A percentile compares a stretch with the other conserved stretches of the same genome.
These are phyloP conservation scores for Oceanodroma leucorhoa DNA, from an alignment of 2,797 vertebrate genomes.

Conservation along the genomic window DNA sequence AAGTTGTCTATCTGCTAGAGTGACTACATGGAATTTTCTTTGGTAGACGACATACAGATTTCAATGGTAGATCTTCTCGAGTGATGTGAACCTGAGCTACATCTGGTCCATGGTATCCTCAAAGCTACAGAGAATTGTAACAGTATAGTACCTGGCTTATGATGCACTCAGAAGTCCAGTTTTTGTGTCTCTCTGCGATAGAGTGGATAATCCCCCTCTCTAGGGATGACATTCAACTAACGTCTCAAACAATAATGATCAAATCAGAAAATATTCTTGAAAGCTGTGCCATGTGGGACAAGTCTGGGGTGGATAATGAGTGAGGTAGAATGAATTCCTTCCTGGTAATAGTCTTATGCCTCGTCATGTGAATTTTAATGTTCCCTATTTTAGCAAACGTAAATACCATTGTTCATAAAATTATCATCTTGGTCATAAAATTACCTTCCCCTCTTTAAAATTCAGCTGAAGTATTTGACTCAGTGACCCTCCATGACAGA, in stretches of 20 bases:
- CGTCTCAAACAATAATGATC: not conserved
- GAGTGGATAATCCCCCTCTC: not conserved
- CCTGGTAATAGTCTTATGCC: not conserved
- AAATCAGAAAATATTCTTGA: not conserved
- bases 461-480: constrained; percentile 54
- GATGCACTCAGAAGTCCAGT: not conserved
- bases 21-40: not conserved
- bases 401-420: constrained; percentile 58
- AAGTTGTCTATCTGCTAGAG: not conserved
- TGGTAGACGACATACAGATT: not conserved
- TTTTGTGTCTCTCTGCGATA: not conserved
- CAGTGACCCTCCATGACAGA: constrained; percentile 60
- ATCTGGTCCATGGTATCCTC: not conserved
- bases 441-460: constrained; percentile 52
- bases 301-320: not conserved
- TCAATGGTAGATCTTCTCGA: not conserved
- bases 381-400: constrained; percentile 41
- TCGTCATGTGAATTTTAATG: constrained; percentile 25
- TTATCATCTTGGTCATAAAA: constrained; percentile 53
- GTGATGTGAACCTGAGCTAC: not conserved
- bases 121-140: not conserved
- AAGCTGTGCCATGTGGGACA: not conserved
- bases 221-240: not conserved
- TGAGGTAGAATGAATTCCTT: not conserved
- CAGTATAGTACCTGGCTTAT: not conserved